These are phyloP conservation scores for Drosophila azteca DNA, from an alignment of 1,140 invertebrate genomes.

Conservation along the genomic window DNA sequence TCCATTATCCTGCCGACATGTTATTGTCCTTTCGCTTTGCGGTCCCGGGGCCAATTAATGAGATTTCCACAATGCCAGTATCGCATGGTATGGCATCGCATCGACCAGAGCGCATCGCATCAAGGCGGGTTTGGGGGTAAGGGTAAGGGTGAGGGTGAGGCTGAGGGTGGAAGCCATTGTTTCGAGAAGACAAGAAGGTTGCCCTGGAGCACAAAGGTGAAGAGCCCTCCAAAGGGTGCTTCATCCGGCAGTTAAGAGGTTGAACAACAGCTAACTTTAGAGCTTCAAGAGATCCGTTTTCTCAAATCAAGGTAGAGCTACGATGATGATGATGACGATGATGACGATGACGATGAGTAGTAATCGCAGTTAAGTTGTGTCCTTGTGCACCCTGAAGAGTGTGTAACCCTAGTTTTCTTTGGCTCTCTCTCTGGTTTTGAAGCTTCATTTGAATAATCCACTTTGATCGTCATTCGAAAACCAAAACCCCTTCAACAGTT, in stretches of 20 bases:
- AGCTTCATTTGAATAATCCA: constrained; percentile 35
- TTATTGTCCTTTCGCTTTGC: constrained; percentile 32
- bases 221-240: neutral
- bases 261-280: neutral
- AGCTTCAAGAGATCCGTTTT: neutral
- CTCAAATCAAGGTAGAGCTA: neutral
- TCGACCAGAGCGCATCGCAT: too few species aligned
- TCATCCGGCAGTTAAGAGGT: neutral
- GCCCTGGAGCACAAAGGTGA: constrained; percentile 3
- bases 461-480: constrained; percentile 9
- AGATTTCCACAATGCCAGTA: constrained; percentile 29
- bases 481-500: too few species aligned
- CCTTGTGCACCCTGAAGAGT: too few species aligned
- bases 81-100: neutral
- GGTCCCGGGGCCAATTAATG: constrained; percentile 53
- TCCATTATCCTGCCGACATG: constrained; percentile 29
- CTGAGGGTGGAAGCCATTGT: neutral
- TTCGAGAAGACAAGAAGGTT: constrained; percentile 3
- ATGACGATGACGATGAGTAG: too few species aligned
- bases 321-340: too few species aligned
- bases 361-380: too few species aligned
- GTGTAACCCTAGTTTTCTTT: neutral
- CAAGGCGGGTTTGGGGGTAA: too few species aligned
- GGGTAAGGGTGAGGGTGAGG: too few species aligned
- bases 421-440: neutral